These are phyloP conservation scores for Hylomyscus alleni DNA, from an alignment of 2,797 vertebrate genomes.

Conservation along the genomic window DNA sequence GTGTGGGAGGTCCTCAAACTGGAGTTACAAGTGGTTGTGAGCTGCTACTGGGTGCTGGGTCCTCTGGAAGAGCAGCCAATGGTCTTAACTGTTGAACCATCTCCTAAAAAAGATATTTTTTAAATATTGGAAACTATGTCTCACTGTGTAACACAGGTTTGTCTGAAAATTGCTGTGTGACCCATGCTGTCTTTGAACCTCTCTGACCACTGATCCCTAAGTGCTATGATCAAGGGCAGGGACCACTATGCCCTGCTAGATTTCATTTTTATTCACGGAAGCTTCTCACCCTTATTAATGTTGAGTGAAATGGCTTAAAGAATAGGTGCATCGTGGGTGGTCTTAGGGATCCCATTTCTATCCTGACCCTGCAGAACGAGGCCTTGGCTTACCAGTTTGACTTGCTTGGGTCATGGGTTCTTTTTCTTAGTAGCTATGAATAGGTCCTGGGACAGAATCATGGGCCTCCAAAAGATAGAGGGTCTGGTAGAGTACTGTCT, in stretches of 20 bases:
- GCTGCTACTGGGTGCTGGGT: neutral
- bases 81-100: neutral
- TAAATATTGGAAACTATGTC: neutral
- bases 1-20: too few relatives aligned
- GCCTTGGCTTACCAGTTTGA: neutral
- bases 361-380: neutral
- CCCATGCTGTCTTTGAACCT: neutral
- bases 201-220: neutral
- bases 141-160: neutral
- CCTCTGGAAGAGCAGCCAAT: neutral
- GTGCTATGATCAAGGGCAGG: neutral
- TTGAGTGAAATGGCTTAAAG: neutral
- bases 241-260: neutral
- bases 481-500: neutral
- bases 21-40: neutral
- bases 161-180: neutral
- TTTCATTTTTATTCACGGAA: constrained; percentile 46
- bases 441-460: neutral
- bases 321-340: neutral
- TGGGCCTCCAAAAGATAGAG: neutral
- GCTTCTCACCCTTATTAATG: neutral
- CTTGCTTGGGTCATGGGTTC: neutral
- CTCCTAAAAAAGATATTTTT: neutral
- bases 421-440: neutral
- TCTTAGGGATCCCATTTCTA: neutral